Evolutionary conservation across 2,113 vertebrate species (phyloP), one percentile per base, ranked within the genome.

Genomic region (Panurus biarmicus): DNA sequence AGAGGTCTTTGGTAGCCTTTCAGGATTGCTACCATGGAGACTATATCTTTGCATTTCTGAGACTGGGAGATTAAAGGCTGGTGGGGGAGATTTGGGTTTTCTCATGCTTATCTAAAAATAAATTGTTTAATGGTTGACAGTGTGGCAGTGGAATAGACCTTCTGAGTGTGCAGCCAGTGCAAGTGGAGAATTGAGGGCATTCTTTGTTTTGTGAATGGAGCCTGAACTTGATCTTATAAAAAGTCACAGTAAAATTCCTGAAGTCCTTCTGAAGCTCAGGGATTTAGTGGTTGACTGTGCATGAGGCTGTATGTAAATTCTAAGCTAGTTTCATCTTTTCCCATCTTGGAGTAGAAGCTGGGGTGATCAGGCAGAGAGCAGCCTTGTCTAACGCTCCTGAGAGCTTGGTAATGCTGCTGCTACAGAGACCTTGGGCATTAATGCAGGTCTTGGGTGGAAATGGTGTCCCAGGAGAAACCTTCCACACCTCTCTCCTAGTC

Each of bases 121-220:
- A 83, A 83, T 7, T n/a, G 25, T 29, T 31, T 69, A 62, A 7
- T 66, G n/a, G 7, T 19, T 75, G 28, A 31, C 19, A 14, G n/a
- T 5, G 6, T 71, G 36, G 24, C 48, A 73, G 0, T 28, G 14
- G 47, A 57, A 29, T 33, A 42, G 40, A 50, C 61, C 60, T 72
- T 53, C 18, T 22, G 36, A 45, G 31, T 10, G 14, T 8, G 2
- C 18, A 71, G 1, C n/a, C 14, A 3, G 8, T 40, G 2, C 14
- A 78, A 56, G 20, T 42, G 9, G 36, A 45, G n/a, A 85, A 19
- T 66, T 0, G 0, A 33, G 40, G 19, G 20, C 38, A 78, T 23
- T 92, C 12, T 38, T 36, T 47, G 44, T 45, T 20, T 62, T 62
- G 38, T 36, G 67, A 82, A 42, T 19, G 29, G 38, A 78, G 18